Percentiles rank a stretch among this genome's conserved stretches.
Evolutionary conservation across 2,797 vertebrate genomes (phyloP).

Genomic region (Echiichthys vipera): DNA sequence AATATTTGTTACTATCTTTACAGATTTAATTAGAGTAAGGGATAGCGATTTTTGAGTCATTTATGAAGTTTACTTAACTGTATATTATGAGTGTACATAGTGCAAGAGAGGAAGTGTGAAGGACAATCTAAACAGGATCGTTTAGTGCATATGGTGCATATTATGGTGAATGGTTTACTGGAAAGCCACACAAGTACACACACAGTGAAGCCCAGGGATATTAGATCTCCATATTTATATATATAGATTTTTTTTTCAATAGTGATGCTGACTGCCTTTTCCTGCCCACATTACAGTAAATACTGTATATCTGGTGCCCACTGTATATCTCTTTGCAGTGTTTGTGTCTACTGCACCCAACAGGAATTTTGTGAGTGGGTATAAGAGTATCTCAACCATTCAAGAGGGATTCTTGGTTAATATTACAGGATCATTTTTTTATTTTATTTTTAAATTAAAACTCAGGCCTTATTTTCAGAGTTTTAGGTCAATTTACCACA

Average conservation of each 20-base stretch:
- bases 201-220: background rate
- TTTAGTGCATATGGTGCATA: background rate
- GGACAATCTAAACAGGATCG: background rate
- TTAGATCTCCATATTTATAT: background rate
- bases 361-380: background rate
- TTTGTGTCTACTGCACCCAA: background rate
- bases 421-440: too few relatives aligned
- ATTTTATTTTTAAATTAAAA: too few relatives aligned
- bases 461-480: too few relatives aligned
- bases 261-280: background rate
- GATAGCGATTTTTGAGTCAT: conserved; percentile 4
- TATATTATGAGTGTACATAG: background rate
- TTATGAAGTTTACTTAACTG: background rate
- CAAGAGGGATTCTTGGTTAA: background rate
- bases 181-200: background rate
- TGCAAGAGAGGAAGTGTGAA: background rate
- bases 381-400: background rate
- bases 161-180: background rate
- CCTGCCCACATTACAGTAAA: background rate
- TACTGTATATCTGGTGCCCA: background rate
- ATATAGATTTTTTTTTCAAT: background rate
- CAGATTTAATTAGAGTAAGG: conserved; percentile 34
- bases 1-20: conserved; percentile 38
- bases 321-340: background rate
- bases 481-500: background rate